Conservation (phyloP, 2,797 vertebrate species). For the Rhynchotus rufescens region DNA sequence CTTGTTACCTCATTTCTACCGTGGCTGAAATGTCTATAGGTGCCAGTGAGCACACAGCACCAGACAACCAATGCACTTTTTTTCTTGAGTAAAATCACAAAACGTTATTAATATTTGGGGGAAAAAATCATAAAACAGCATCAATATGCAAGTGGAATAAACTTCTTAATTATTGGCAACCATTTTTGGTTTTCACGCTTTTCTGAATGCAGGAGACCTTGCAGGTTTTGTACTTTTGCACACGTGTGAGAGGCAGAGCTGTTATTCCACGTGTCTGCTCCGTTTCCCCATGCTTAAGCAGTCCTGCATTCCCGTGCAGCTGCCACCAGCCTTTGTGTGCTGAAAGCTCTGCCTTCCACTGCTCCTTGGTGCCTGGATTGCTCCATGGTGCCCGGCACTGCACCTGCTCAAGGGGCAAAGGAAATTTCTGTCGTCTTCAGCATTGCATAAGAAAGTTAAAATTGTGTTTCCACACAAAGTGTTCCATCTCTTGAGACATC, state of each 20-base stretch:
- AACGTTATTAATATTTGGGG: background rate
- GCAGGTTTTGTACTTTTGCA: background rate
- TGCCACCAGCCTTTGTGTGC: background rate
- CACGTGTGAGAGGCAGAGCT: background rate
- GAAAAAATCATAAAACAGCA: background rate
- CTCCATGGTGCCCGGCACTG: background rate
- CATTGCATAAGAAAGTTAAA: background rate
- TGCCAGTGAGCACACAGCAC: background rate
- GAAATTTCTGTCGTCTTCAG: background rate
- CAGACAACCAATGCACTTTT: background rate
- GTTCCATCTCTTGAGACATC: background rate
- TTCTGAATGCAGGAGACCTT: background rate
- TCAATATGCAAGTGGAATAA: background rate
- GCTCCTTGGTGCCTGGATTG: background rate
- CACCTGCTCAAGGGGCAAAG: background rate
- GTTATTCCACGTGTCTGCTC: background rate
- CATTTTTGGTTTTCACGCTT: background rate
- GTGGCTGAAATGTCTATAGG: background rate
- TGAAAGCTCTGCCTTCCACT: background rate
- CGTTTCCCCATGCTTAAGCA: background rate
- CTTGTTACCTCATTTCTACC: background rate
- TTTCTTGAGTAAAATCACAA: background rate
- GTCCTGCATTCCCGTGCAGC: background rate
- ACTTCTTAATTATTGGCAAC: background rate
- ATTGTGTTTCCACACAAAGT: background rate